Evolutionary conservation across 2,113 vertebrate genomes (phyloP).

Genomic region (Buteo buteo): DNA sequence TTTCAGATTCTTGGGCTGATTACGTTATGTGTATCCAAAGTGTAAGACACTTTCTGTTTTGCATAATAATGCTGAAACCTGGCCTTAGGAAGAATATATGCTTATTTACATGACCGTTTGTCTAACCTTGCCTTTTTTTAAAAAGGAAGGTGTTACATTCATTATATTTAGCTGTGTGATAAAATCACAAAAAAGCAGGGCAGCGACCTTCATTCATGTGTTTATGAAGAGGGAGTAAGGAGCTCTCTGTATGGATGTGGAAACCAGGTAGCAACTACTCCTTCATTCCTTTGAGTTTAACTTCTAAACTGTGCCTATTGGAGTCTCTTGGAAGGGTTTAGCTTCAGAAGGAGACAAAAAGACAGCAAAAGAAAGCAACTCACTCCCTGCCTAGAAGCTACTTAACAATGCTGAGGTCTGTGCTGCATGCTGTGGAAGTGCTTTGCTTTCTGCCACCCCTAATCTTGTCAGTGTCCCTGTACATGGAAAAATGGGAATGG

Average conservation of each 20-base stretch:
- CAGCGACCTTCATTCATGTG: not conserved
- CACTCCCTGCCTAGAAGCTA: not conserved
- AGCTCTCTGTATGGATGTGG: not conserved
- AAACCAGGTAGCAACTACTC: not conserved
- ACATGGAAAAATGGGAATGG: not conserved
- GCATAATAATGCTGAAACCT: not conserved
- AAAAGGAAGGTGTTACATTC: not conserved
- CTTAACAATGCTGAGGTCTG: not conserved
- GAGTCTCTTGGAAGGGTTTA: not conserved
- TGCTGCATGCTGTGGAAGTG: not conserved
- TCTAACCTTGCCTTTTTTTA: not conserved
- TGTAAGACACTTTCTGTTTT: not conserved
- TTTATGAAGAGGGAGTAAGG: not conserved
- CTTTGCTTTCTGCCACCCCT: not conserved
- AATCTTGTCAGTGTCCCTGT: not conserved
- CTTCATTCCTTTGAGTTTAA: not conserved
- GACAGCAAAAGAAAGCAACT: not conserved
- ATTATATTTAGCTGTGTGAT: not conserved
- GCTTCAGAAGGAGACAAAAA: not conserved
- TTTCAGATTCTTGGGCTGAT: not conserved
- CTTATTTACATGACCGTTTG: not conserved
- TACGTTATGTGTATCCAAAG: not conserved
- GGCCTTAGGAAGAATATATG: not conserved
- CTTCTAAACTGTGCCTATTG: not conserved
- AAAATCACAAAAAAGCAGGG: not conserved